phyloP scores from a whole-genome alignment of 2,113 vertebrate species.

The Piliocolobus tephrosceles region DNA sequence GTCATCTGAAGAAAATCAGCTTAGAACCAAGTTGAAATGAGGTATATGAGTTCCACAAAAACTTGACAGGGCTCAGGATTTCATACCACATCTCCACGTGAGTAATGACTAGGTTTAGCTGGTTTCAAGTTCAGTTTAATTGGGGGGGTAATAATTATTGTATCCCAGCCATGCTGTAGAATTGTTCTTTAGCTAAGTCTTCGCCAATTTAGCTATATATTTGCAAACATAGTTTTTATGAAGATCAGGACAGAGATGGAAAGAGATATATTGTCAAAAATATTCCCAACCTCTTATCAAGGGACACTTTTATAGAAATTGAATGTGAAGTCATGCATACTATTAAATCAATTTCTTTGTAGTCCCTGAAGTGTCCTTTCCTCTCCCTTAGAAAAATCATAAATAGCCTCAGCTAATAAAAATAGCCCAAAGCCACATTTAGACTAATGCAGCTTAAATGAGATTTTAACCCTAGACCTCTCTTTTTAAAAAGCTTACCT shows the following conservation, averaged over 20 bases:
- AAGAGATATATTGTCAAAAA: slow-evolving; percentile 66
- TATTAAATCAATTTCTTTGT: slow-evolving; percentile 78
- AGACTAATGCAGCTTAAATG: slow-evolving; percentile 83
- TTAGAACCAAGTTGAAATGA: neutral
- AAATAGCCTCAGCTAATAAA: slow-evolving; percentile 74
- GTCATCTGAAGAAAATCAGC: slow-evolving; percentile 17
- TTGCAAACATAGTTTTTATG: slow-evolving; percentile 29
- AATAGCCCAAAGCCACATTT: slow-evolving; percentile 82
- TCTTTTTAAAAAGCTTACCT: slow-evolving; percentile 78
- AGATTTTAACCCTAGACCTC: slow-evolving; percentile 86
- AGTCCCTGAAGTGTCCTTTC: slow-evolving; percentile 74
- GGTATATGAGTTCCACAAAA: neutral
- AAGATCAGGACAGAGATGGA: slow-evolving; percentile 52
- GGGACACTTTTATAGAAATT: slow-evolving; percentile 75
- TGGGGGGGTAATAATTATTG: neutral
- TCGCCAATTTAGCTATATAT: slow-evolving; percentile 9
- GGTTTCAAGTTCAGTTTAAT: neutral
- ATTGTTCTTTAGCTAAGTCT: neutral
- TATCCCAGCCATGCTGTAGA: neutral
- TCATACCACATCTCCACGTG: slow-evolving; percentile 1
- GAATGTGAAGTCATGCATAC: slow-evolving; percentile 78
- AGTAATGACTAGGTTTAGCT: neutral
- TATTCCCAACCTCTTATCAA: slow-evolving; percentile 65
- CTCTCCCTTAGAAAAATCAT: slow-evolving; percentile 74
- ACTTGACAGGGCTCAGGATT: neutral